Percentiles rank a stretch among this genome's conserved stretches.
Conservation (phyloP, 2,113 vertebrate species). For the Pseudois nayaur region DNA sequence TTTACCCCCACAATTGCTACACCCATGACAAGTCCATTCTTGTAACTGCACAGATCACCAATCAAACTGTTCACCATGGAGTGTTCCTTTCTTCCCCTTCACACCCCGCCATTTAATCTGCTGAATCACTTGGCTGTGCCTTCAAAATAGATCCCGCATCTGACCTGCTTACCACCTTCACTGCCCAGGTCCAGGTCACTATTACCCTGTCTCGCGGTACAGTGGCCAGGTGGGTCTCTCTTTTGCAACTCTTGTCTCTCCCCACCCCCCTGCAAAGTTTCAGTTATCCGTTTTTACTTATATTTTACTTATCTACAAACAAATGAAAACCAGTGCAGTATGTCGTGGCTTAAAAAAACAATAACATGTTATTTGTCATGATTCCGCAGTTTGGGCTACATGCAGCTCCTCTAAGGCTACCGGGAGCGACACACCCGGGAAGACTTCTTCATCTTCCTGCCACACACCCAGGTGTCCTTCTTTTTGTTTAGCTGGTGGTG, state of each 20-base stretch:
- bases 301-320: not conserved
- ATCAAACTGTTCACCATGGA: not conserved
- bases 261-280: accelerated
- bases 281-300: not conserved
- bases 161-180: not conserved
- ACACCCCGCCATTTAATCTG: not conserved
- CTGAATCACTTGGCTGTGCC: not conserved
- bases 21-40: not conserved
- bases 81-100: not conserved
- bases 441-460: not conserved
- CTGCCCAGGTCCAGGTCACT: not conserved
- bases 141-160: not conserved
- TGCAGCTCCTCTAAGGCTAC: not conserved
- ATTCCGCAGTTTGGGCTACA: not conserved
- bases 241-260: accelerated
- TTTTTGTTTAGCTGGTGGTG: not conserved
- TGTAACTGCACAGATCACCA: not conserved
- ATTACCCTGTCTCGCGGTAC: accelerated
- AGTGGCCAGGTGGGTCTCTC: not conserved
- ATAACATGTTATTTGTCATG: not conserved
- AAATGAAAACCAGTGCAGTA: not conserved
- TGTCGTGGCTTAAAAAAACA: not conserved
- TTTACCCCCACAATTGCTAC: not conserved
- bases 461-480: not conserved
- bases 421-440: not conserved